Conservation (phyloP, 2,888 invertebrate species). For the Sabellastarte sp. region DNA sequence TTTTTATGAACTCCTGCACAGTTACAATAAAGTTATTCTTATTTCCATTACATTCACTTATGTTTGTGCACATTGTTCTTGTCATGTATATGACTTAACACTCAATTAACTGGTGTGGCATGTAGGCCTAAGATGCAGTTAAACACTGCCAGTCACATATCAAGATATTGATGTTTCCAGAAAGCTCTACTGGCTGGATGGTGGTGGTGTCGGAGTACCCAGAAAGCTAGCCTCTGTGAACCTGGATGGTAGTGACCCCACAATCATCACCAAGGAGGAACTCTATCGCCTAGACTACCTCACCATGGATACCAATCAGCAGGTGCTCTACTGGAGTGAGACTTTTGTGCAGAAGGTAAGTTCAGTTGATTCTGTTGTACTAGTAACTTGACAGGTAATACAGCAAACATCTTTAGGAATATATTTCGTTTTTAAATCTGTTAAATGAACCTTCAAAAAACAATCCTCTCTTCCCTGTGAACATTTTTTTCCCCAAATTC, state of each 20-base stretch:
- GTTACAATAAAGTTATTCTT: too few species aligned
- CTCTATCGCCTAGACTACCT: conserved; percentile 74
- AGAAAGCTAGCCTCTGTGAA: conserved; percentile 80
- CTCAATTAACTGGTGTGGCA: too few species aligned
- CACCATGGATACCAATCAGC: conserved; percentile 74
- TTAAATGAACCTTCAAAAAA: too few species aligned
- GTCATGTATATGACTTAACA: too few species aligned
- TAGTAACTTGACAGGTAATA: not conserved
- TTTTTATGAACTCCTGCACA: too few species aligned
- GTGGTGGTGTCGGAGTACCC: conserved; percentile 83
- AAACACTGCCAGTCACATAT: too few species aligned
- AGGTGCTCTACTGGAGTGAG: conserved; percentile 82
- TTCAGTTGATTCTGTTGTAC: not conserved
- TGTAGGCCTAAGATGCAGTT: too few species aligned
- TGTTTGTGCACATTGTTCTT: too few species aligned
- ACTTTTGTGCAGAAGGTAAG: conserved; percentile 59
- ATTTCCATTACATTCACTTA: too few species aligned
- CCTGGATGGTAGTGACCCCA: conserved; percentile 86
- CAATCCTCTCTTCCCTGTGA: too few species aligned
- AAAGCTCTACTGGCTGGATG: conserved; percentile 93
- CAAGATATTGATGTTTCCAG: conserved; percentile 53
- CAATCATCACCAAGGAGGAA: conserved; percentile 69
- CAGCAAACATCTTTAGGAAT: not conserved
- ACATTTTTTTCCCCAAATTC: too few species aligned
- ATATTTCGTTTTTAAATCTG: too few species aligned